These are phyloP conservation scores for Mohoua ochrocephala DNA, from an alignment of 2,113 vertebrate genomes.

Conservation along the genomic window DNA sequence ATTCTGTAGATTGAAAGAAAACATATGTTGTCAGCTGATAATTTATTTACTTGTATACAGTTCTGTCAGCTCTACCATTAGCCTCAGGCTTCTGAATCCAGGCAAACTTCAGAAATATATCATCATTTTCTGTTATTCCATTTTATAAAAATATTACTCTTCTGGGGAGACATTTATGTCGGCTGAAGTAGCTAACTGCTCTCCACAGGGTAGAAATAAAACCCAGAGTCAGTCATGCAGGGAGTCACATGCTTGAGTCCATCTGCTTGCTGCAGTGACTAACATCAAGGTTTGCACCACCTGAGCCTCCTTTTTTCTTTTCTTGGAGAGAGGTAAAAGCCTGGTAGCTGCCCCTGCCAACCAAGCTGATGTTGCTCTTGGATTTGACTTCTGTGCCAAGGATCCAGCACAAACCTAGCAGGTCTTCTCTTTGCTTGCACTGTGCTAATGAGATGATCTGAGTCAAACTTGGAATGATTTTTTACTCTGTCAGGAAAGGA, in stretches of 20 bases:
- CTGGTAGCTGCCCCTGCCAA: not conserved
- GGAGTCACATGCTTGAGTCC: not conserved
- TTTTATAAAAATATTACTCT: not conserved
- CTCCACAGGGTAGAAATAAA: not conserved
- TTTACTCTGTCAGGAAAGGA: not conserved
- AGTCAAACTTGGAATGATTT: not conserved
- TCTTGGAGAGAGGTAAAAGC: not conserved
- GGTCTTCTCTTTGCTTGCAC: not conserved
- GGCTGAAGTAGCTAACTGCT: not conserved
- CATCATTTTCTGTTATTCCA: not conserved
- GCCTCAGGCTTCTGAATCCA: not conserved
- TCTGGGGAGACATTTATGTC: not conserved
- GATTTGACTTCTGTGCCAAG: not conserved
- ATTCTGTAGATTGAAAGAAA: not conserved
- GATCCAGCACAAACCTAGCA: not conserved
- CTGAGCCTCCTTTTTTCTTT: not conserved
- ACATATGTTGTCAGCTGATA: not conserved
- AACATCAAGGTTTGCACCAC: not conserved
- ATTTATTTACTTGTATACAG: not conserved
- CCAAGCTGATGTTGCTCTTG: not conserved
- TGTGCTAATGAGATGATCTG: not conserved
- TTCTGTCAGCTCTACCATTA: not conserved
- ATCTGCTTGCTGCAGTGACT: not conserved
- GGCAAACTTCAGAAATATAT: not conserved
- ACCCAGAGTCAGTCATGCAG: not conserved